A percentile compares a stretch with the other conserved stretches of the same genome.
These are phyloP conservation scores for Acanthosepion pharaonis DNA, from an alignment of 2,888 invertebrate genomes.

Conservation along the genomic window DNA sequence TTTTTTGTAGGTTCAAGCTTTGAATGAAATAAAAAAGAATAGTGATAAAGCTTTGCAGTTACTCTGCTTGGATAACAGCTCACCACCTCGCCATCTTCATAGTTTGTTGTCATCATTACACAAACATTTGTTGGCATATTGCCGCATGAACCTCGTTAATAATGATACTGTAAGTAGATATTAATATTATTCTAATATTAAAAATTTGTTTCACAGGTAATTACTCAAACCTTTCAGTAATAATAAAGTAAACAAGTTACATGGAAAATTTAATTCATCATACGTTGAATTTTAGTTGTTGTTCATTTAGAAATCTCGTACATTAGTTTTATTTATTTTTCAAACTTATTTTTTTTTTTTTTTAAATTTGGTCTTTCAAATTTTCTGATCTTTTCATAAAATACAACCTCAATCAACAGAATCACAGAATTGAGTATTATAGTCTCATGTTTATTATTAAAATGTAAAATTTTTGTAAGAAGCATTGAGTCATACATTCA, in stretches of 20 bases:
- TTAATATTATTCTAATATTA: background rate
- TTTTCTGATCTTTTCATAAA: too few species aligned
- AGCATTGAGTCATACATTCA: too few species aligned
- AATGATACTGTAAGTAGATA: conserved; percentile 51
- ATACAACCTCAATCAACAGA: too few species aligned
- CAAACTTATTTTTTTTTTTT: too few species aligned
- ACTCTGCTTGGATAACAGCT: conserved; percentile 50
- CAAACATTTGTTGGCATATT: conserved; percentile 79
- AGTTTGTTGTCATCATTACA: conserved; percentile 79
- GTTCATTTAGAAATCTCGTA: background rate
- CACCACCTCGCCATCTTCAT: conserved; percentile 75
- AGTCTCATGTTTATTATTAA: too few species aligned
- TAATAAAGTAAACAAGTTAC: background rate
- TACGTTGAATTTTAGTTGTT: background rate
- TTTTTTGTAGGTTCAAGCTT: conserved; percentile 70
- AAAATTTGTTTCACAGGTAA: background rate
- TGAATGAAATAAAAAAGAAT: conserved; percentile 71
- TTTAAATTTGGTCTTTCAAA: too few species aligned
- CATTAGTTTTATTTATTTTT: background rate
- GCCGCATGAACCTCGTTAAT: conserved; percentile 61
- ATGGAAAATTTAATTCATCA: background rate
- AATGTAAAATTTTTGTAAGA: too few species aligned
- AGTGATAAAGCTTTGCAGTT: conserved; percentile 59
- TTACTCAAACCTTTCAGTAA: background rate
- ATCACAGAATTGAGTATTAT: too few species aligned